phyloP scores from a whole-genome alignment of 2,797 vertebrate species.

The Eupleurogrammus muticus region DNA sequence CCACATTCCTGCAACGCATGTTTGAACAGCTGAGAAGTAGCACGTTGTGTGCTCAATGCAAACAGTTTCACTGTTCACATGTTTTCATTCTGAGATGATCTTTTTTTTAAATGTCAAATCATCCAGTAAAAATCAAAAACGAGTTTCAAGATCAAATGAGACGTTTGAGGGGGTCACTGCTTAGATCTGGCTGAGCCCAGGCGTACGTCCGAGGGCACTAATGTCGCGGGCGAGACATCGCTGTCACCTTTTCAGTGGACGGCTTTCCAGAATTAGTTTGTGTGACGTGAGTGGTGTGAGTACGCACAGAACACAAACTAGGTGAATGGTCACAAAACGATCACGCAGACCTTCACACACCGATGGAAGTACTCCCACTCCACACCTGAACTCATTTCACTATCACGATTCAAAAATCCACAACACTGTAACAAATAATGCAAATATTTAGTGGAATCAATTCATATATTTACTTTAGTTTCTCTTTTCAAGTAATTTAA shows the following conservation, averaged over 20 bases:
- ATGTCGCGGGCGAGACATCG: neutral
- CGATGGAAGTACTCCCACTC: neutral
- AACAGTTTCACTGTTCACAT: neutral
- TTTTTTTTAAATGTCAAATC: neutral
- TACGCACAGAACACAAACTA: slow-evolving; percentile 22
- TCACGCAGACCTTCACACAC: slow-evolving; percentile 15
- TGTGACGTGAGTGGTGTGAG: slow-evolving; percentile 6
- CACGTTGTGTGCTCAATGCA: slow-evolving; percentile 6
- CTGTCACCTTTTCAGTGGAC: slow-evolving; percentile 23
- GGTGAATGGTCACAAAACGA: slow-evolving; percentile 22
- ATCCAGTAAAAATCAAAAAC: slow-evolving; percentile 1
- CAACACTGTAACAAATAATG: no score
- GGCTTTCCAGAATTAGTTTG: slow-evolving; percentile 24
- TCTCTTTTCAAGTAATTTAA: no score
- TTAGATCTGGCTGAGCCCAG: neutral
- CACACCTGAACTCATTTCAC: neutral
- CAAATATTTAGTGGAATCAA: no score
- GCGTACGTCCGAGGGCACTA: neutral
- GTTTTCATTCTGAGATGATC: neutral
- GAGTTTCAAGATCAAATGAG: neutral
- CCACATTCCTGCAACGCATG: neutral
- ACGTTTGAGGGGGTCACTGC: slow-evolving; percentile 15
- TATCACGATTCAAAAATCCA: neutral
- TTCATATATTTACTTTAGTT: no score
- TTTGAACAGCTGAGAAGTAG: slow-evolving; percentile 31